phyloP scores from a whole-genome alignment of 2,113 vertebrate species.

The Daubentonia madagascariensis region DNA sequence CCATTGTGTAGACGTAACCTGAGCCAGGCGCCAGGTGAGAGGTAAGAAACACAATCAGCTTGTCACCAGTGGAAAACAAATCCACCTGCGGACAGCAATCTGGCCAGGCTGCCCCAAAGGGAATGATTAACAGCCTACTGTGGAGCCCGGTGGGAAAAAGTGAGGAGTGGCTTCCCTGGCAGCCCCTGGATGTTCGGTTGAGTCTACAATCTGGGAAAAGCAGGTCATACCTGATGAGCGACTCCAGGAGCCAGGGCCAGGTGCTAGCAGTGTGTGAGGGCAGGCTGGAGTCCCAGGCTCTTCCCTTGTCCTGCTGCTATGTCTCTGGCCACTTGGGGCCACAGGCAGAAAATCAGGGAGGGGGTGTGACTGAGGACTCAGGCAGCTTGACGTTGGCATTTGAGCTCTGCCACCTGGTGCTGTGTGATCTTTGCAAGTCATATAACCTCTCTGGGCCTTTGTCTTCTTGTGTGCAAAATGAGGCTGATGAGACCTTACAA shows the following conservation, averaged over 20 bases:
- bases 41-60: background rate
- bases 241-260: background rate
- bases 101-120: accelerated
- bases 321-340: background rate
- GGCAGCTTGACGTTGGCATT: background rate
- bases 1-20: background rate
- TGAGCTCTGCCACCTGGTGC: background rate
- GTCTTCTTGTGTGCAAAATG: accelerated
- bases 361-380: background rate
- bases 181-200: background rate
- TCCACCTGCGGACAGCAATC: accelerated
- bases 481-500: no score
- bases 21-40: background rate
- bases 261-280: background rate
- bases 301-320: background rate
- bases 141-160: background rate
- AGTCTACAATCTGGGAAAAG: background rate
- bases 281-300: background rate
- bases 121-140: accelerated
- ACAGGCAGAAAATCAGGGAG: background rate
- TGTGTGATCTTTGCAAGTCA: background rate
- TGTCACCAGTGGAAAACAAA: background rate
- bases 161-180: accelerated
- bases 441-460: background rate
- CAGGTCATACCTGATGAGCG: accelerated